Evolutionary conservation across 2,888 invertebrate species (phyloP), one percentile per base, ranked within the genome.

Genomic region (Tetropium fuscum): DNA sequence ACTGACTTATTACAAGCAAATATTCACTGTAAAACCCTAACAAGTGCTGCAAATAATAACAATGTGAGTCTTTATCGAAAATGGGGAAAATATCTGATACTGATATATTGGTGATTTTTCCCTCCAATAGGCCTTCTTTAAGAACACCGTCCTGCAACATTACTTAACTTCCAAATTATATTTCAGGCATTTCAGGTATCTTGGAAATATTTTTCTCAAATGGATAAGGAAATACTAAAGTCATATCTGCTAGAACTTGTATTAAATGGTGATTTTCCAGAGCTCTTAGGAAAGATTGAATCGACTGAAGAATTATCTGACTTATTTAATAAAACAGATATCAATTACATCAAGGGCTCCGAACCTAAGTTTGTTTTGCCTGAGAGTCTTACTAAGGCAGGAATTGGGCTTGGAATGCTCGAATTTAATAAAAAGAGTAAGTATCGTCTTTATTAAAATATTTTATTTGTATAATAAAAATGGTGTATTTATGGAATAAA

Each of bases 371-470:
- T 80, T 1, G 80, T 81, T 18, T 74, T 85, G 45, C 84, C 84
- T 1, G 75, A 81, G 30, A 73, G 82, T 49, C 73, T 85, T 19
- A 60, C 81, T 15, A 79, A 78, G 63, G 76, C 81, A 43, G 82
- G 83, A 59, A 81, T 83, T 80, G 82, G 83, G 58, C 81, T 83
- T 80, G 79, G 77, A 45, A 70, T 82, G 44, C 74, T 79, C 18
- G 76, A 81, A 45, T 73, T 79, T 20, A 77, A 74, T 18, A 81
- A 80, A 48, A 82, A 79, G 63, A 77, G 84, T 84, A 74, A 79
- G 78, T 78, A 38, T 7, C n/a, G n/a, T n/a, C n/a, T n/a, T n/a
- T n/a, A n/a, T n/a, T n/a, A n/a, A n/a, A n/a, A n/a, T n/a, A n/a
- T n/a, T n/a, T n/a, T n/a, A n/a, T n/a, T n/a, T n/a, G n/a, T n/a